Evolutionary conservation across 2,888 invertebrate species (phyloP).

Genomic region (Archips xylosteana): DNA sequence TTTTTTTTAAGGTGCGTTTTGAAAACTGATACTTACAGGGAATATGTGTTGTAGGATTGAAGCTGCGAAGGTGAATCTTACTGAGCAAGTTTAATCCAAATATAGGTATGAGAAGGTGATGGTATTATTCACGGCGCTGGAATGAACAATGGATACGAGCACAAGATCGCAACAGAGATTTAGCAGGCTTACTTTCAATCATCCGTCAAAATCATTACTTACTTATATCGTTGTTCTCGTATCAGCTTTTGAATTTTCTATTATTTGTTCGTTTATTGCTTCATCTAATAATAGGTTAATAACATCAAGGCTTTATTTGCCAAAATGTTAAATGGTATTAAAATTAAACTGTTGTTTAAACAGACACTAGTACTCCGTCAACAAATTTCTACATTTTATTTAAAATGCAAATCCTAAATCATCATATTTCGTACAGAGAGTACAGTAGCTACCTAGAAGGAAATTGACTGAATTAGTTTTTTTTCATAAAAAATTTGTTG

Average conservation of each 20-base stretch:
- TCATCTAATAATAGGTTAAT: background rate
- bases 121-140: background rate
- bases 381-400: no score
- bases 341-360: background rate
- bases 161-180: slow-evolving; percentile 10
- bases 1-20: no score
- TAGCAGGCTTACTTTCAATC: slow-evolving; percentile 2
- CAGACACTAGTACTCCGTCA: no score
- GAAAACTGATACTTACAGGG: no score
- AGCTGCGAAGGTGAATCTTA: no score
- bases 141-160: slow-evolving; percentile 3
- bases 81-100: no score
- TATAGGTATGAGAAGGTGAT: background rate
- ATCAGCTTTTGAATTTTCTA: background rate
- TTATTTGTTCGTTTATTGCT: background rate
- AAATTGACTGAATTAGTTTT: no score
- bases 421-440: no score
- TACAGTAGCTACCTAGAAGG: no score
- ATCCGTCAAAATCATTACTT: slow-evolving; percentile 19
- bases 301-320: background rate
- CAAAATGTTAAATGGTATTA: background rate
- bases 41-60: no score
- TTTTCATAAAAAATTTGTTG: no score
- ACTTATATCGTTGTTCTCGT: background rate
- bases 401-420: no score